Percentiles rank a stretch among this genome's conserved stretches.
Conservation (phyloP, 2,888 invertebrate species). For the Isotomurus palustris region DNA sequence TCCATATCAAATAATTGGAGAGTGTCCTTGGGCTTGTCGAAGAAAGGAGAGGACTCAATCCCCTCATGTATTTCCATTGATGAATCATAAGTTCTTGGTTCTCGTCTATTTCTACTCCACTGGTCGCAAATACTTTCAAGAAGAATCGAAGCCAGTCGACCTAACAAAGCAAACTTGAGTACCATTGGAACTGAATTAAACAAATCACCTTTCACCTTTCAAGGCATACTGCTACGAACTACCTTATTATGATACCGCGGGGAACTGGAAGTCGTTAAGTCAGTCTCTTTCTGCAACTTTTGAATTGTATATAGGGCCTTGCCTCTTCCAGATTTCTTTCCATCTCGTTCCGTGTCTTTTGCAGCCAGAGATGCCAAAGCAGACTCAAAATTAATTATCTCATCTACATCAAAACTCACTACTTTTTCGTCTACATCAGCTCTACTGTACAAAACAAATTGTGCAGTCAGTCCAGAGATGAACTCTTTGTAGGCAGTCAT, state of each 20-base stretch:
- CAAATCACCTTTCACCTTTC: too few species aligned
- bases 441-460: neutral
- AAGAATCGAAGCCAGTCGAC: slow-evolving; percentile 16
- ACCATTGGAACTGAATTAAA: too few species aligned
- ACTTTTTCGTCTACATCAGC: neutral
- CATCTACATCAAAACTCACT: slow-evolving; percentile 11
- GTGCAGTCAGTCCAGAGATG: slow-evolving; percentile 2
- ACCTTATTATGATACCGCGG: slow-evolving; percentile 1
- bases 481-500: slow-evolving; percentile 29
- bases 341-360: slow-evolving; percentile 7
- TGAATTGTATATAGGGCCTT: slow-evolving; percentile 9
- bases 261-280: slow-evolving; percentile 1
- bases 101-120: slow-evolving; percentile 13
- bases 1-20: slow-evolving; percentile 29
- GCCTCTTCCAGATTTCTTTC: slow-evolving; percentile 7
- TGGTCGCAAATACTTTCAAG: slow-evolving; percentile 17
- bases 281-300: slow-evolving; percentile 25
- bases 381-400: slow-evolving; percentile 26
- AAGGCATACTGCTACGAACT: neutral
- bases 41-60: slow-evolving; percentile 17
- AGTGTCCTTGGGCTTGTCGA: slow-evolving; percentile 21
- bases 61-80: slow-evolving; percentile 22
- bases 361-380: slow-evolving; percentile 21
- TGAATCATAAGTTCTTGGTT: slow-evolving; percentile 22
- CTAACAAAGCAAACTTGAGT: too few species aligned